Conservation (phyloP, 2,113 vertebrate genomes). For the Ictalurus punctatus region DNA sequence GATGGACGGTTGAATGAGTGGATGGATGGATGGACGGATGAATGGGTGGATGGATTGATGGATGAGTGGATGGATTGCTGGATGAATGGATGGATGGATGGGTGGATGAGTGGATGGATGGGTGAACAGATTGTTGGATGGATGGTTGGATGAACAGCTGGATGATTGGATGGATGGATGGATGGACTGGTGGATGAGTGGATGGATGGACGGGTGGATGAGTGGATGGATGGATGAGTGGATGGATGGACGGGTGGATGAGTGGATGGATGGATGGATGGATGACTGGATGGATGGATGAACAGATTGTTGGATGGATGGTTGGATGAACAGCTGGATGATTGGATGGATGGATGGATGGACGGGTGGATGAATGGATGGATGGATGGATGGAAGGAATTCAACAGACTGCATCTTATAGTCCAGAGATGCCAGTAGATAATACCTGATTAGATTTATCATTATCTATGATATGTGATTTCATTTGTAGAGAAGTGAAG, state of each 20-base stretch:
- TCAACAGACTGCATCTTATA: neutral
- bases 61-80: neutral
- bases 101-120: no score
- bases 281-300: neutral
- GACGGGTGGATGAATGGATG: neutral
- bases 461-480: neutral
- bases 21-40: no score
- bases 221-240: neutral
- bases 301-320: neutral
- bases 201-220: neutral
- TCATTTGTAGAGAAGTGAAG: neutral
- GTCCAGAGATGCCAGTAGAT: neutral
- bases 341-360: neutral
- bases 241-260: neutral
- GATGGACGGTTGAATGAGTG: neutral
- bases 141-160: neutral
- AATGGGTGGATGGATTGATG: neutral
- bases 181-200: no score
- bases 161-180: no score
- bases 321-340: neutral
- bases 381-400: neutral
- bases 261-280: neutral
- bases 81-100: no score
- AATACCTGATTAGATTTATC: neutral
- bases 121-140: no score